phyloP scores from a whole-genome alignment of 1,140 invertebrate genomes.

The Bombus ignitus region DNA sequence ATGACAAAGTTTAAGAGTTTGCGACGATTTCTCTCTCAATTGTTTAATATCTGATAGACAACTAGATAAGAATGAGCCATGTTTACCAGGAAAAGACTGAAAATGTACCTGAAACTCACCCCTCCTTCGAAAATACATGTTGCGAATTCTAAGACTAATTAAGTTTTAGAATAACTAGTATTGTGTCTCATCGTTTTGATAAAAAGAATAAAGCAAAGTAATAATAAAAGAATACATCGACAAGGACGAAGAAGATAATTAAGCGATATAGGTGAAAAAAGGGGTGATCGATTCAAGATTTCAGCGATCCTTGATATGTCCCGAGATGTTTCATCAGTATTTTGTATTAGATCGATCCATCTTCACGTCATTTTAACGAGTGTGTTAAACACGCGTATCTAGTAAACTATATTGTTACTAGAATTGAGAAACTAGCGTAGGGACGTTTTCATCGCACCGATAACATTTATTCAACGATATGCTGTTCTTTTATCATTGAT shows the following conservation, averaged over 20 bases:
- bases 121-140: conserved; percentile 14
- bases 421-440: conserved; percentile 12
- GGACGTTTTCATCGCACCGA: not conserved
- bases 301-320: conserved; percentile 39
- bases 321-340: conserved; percentile 24
- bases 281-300: conserved; percentile 35
- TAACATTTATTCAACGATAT: not conserved
- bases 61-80: conserved; percentile 32
- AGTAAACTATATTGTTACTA: not conserved
- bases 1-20: not conserved
- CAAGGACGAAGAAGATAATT: conserved; percentile 16
- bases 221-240: not conserved
- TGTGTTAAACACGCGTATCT: not conserved
- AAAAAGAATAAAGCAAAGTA: conserved; percentile 11
- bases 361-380: not conserved
- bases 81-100: conserved; percentile 73
- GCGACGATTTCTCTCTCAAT: not conserved
- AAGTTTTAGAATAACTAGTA: conserved; percentile 11
- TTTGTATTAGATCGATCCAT: conserved; percentile 35
- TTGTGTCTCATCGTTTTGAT: conserved; percentile 10
- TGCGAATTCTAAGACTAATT: conserved; percentile 11
- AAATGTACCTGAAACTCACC: conserved; percentile 70
- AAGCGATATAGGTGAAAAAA: not conserved
- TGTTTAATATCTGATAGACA: not conserved
- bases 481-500: not conserved